Conservation (phyloP, 2,113 vertebrate species). For the Tetrax tetrax region DNA sequence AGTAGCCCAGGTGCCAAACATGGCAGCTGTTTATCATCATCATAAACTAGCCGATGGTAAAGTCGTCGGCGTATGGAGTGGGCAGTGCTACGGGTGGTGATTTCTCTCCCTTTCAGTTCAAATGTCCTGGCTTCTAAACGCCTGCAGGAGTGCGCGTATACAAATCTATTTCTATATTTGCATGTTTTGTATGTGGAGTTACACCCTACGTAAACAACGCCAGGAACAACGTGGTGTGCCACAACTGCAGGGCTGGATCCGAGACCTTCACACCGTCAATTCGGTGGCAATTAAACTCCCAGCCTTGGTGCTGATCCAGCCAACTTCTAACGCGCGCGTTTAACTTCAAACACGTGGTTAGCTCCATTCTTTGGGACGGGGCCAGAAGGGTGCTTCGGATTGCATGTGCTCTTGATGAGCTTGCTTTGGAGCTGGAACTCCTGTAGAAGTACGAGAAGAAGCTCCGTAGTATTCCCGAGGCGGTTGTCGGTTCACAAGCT, state of each 20-base stretch:
- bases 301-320: not conserved
- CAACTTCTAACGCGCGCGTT: not conserved
- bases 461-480: not conserved
- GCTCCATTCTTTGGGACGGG: not conserved
- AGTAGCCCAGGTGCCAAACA: not conserved
- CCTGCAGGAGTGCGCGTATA: not conserved
- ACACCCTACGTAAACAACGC: rapidly evolving
- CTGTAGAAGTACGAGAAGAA: not conserved
- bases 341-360: not conserved
- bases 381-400: not conserved
- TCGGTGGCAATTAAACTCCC: not conserved
- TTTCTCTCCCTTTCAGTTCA: not conserved
- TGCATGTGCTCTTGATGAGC: not conserved
- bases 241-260: not conserved
- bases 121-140: not conserved
- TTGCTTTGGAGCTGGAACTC: not conserved
- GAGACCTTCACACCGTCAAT: not conserved
- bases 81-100: not conserved
- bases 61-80: not conserved
- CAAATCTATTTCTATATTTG: not conserved
- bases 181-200: not conserved
- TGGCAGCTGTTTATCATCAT: not conserved
- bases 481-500: not conserved
- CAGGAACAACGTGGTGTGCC: not conserved
- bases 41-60: not conserved